Base-by-base conservation (phyloP, 2,797 vertebrate genomes). In the Coranthus polyacanthus region DNA sequence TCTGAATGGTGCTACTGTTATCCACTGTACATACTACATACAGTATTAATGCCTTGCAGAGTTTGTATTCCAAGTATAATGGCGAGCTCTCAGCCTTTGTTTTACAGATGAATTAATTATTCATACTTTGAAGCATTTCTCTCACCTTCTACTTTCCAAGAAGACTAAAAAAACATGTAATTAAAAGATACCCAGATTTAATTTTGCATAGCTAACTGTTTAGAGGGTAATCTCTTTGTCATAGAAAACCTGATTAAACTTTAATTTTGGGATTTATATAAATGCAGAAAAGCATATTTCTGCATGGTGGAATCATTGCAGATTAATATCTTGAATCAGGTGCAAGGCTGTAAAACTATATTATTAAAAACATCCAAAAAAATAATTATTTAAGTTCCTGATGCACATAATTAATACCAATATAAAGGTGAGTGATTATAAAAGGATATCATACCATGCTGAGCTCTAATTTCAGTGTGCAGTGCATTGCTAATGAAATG, bases 11-110 rank as follows among this genome's bases (percentile, higher is more conserved):
- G n/a, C n/a, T n/a, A n/a, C n/a, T n/a, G n/a, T n/a, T n/a, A n/a
- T n/a, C n/a, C n/a, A n/a, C n/a, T n/a, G n/a, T 26, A 78, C 75
- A 91, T 92, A 26, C 85, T 89, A 69, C 91, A 92, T 92, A 26
- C 8, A 7, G 4, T 26, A 26, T 26, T 5, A 26, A 7, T 26
- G 24, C 22, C 3, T 29, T 29, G 26, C 7, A 32, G 10, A 32
- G 2, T 91, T 91, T 89, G 83, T 88, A 32, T 32, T 10, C 42
- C 70, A 46, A 60, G 12, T 29, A 49, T 78, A 72, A 83, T 85
- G 64, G 82, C 76, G 57, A 82, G 75, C 72, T 53, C 46, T 37
- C n/a, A n/a, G 3, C 21, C 65, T 78, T 85, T 90, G 68, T 89
- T 88, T 89, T 70, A 57, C 39, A 56, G 49, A 69, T 64, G 72